Conservation (phyloP, 2,888 invertebrate genomes). For the Epistrophella euchroma region DNA sequence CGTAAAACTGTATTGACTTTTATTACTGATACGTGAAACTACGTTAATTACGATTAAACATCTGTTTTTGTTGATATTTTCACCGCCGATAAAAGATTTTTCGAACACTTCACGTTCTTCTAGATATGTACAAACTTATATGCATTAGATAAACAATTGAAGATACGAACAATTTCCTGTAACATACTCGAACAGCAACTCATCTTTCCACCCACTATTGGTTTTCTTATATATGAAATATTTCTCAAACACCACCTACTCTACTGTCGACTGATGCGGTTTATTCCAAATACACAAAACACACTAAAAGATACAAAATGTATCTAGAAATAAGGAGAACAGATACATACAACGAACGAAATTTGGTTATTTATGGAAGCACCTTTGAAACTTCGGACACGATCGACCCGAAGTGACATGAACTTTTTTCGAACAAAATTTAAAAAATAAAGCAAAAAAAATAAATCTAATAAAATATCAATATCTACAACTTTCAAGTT, state of each 20-base stretch:
- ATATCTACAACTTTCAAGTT: slow-evolving; percentile 7
- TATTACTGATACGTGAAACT: slow-evolving; percentile 24
- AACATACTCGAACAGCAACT: slow-evolving; percentile 17
- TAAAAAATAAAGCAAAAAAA: not conserved
- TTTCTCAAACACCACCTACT: slow-evolving; percentile 57
- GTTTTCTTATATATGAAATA: slow-evolving; percentile 1
- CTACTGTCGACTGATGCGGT: slow-evolving; percentile 4
- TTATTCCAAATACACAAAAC: not conserved
- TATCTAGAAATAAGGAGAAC: slow-evolving; percentile 29
- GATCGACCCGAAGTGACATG: slow-evolving; percentile 27
- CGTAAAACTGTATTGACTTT: not conserved
- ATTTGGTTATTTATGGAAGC: slow-evolving; percentile 17
- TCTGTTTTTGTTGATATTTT: slow-evolving; percentile 16
- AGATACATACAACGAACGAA: not conserved
- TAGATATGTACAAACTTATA: not conserved
- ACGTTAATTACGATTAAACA: slow-evolving; percentile 32
- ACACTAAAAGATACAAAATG: slow-evolving; percentile 25
- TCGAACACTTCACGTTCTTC: not conserved
- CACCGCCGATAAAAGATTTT: slow-evolving; percentile 7
- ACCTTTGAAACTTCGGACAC: slow-evolving; percentile 7
- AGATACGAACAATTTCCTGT: slow-evolving; percentile 33
- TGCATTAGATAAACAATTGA: slow-evolving; percentile 17
- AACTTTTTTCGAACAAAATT: slow-evolving; percentile 5
- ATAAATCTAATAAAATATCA: not conserved
- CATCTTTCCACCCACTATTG: slow-evolving; percentile 35